Base-by-base conservation (phyloP, 1,140 invertebrate genomes). In the Drosophila kepulauana region DNA sequence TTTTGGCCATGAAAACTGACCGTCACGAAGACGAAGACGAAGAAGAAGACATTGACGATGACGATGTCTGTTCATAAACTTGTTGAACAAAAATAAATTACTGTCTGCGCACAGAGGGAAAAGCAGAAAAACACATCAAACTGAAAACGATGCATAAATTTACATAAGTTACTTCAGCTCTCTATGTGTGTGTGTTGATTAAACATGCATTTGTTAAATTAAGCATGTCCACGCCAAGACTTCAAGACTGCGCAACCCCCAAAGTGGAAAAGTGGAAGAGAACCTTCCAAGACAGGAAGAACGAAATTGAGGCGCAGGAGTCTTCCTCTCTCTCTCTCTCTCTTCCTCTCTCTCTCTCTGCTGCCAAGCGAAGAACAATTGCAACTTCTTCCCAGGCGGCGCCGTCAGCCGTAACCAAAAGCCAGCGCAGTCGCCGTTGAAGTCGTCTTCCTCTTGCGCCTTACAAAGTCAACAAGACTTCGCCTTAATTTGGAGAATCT, bases 121-220 rank as follows among this genome's bases (percentile, higher is more conserved):
- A 52, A 11, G 25, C 35, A 46, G 15, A 33, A 49, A 49, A 57
- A 57, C 3, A 15, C 41, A 58, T 7, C 46, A 49, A 49, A 8
- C n/a, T 38, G n/a, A 57, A 57, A 16, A 43, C 46, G 35, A 64
- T 64, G 66, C 70, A 68, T 74, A 68, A 64, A 75, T 75, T 76
- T 48, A 59, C 59, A 76, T 72, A 76, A 66, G 41, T 64, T 57
- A 46, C 45, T 38, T 7, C 30, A 16, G 5, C n/a, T 15, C 28
- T 59, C 33, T 58, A 8, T 54, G 15, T 48, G 51, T 57, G 65
- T 51, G 51, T 57, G 54, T 63, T 72, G 70, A 66, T 76, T 65
- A 76, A 72, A 75, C 48, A 57, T 75, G 56, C 70, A 69, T 76
- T 75, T 78, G 76, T 81, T 79, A 73, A 81, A 79, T 79, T 81